Evolutionary conservation across 2,113 vertebrate genomes (phyloP).

Genomic region (Cacatua alba): DNA sequence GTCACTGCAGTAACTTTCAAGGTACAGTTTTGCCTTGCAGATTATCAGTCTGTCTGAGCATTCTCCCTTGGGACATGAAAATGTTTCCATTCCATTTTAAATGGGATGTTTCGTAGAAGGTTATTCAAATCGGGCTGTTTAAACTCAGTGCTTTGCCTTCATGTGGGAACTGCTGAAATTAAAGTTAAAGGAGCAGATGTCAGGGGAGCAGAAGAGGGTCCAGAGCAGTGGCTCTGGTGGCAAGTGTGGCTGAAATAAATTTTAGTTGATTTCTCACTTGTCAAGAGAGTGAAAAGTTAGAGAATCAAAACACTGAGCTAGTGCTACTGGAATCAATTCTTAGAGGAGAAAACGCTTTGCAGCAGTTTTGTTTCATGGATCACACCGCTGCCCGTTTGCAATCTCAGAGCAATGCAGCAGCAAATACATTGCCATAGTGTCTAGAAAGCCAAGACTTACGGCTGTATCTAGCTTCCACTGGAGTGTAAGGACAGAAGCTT

Average conservation of each 20-base stretch:
- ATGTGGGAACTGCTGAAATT: background rate
- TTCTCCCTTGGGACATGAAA: background rate
- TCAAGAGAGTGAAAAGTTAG: background rate
- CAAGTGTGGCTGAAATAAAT: background rate
- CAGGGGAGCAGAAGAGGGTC: background rate
- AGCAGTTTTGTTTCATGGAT: background rate
- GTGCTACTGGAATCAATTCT: background rate
- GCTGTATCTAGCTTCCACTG: background rate
- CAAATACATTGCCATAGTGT: background rate
- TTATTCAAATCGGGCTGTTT: background rate
- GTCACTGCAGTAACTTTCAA: background rate
- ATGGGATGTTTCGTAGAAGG: background rate
- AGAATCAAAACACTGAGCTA: background rate
- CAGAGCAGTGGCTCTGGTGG: background rate
- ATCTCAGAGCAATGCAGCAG: background rate
- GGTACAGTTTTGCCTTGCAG: slow-evolving; percentile 52
- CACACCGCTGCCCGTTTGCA: background rate
- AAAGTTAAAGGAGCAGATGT: background rate
- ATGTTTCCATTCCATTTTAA: slow-evolving; percentile 38
- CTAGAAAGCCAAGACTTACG: background rate
- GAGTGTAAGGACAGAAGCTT: background rate
- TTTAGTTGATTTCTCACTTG: background rate
- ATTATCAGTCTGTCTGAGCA: slow-evolving; percentile 29
- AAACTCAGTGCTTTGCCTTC: background rate
- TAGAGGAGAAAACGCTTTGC: background rate